A percentile compares a stretch with the other conserved stretches of the same genome.
phyloP scores from a whole-genome alignment of 2,888 invertebrate genomes.

The Phortica magna region DNA sequence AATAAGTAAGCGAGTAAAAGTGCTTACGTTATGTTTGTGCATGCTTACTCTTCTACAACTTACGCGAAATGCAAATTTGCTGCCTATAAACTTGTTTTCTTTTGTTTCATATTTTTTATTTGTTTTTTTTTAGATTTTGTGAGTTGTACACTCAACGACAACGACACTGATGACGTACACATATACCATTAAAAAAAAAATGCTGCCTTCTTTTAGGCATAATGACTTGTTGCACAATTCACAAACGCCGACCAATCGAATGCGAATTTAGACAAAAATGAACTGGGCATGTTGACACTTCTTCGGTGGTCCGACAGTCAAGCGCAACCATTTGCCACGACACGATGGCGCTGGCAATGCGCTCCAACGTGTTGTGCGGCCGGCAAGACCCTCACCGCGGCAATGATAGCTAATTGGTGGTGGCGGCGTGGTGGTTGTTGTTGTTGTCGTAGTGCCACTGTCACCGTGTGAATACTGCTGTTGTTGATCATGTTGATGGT shows the following conservation, averaged over 20 bases:
- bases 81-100: neutral
- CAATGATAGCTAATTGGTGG: constrained; percentile 79
- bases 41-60: neutral
- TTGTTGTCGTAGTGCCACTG: constrained; percentile 44
- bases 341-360: constrained; percentile 92
- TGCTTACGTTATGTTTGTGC: neutral
- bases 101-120: neutral
- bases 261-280: constrained; percentile 74
- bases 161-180: neutral
- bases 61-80: neutral
- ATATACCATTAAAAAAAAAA: neutral
- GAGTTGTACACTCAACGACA: neutral
- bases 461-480: constrained; percentile 11
- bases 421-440: constrained; percentile 56
- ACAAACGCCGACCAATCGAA: neutral
- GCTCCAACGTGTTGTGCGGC: constrained; percentile 88
- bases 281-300: constrained; percentile 77
- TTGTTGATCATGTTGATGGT: neutral
- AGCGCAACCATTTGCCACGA: constrained; percentile 91
- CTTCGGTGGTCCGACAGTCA: constrained; percentile 78
- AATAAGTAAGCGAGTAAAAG: too few relatives aligned
- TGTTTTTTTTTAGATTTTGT: neutral
- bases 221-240: neutral
- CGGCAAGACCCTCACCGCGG: constrained; percentile 89
- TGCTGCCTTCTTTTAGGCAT: neutral